Base-by-base conservation (phyloP, 2,113 vertebrate genomes). In the Pantherophis guttatus region DNA sequence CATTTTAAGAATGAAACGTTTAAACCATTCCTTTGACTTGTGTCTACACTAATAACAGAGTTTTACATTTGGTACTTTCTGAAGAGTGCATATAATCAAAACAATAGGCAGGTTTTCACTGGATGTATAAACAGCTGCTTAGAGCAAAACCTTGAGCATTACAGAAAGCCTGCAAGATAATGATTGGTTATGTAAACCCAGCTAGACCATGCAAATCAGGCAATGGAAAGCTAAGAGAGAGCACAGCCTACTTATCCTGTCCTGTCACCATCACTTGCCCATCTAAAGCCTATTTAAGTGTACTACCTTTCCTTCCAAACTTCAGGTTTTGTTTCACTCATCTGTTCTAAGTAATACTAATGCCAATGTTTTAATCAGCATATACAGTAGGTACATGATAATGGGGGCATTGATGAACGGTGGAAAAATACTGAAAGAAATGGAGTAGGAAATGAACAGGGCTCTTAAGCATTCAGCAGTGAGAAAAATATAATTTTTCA, bases 111-210 rank as follows among this genome's bases (percentile, higher is more conserved):
- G 88, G 86, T 94, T 96, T 92, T 91, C 53, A 48, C 59, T 86
- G 53, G 19, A 39, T 96, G 91, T 44, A 50, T 95, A 15, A 94
- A 85, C 23, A 95, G 90, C 10, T 88, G 44, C 91, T 92, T 87
- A 86, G 58, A 89, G 33, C 94, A 93, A 87, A 86, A 92, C 3
- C 50, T 81, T 26, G 75, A 91, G 86, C 90, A 95, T 95, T 96
- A 95, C 5, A 88, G 33, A 91, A 94, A 95, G 55, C 94, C 58
- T 59, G 57, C 93, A 92, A 91, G 90, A 96, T 96, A 96, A 96
- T 91, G 95, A 95, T 89, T 89, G 93, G 75, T 90, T 92, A 95
- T 70, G 2, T 92, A 29, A 0, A 91, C 92, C 95, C 90, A 96
- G 95, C 94, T 87, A 92, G 94, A 94, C 90, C 86, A 93, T 90